phyloP scores from a whole-genome alignment of 2,113 vertebrate species.

The Marcusenius ussheri region DNA sequence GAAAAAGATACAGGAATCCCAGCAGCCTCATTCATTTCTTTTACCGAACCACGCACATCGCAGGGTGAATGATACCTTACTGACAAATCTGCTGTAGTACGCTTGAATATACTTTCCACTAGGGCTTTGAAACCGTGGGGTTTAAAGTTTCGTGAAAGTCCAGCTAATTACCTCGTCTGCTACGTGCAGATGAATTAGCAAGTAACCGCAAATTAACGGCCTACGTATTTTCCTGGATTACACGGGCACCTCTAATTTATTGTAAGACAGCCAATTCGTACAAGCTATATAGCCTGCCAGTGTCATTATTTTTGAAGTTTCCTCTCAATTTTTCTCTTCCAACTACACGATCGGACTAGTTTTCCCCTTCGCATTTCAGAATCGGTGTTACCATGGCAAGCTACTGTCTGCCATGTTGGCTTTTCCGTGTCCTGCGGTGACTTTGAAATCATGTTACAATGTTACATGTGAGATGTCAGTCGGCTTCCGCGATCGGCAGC shows the following conservation, averaged over 20 bases:
- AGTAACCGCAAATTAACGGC: neutral
- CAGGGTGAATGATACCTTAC: neutral
- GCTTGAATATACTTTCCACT: neutral
- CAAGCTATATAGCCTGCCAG: neutral
- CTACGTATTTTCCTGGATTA: neutral
- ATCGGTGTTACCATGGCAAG: neutral
- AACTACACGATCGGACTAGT: neutral
- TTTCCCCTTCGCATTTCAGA: neutral
- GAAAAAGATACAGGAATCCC: neutral
- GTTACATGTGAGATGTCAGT: slow-evolving; percentile 6
- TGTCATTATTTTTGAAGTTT: neutral
- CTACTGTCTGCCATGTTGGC: neutral
- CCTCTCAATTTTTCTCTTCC: neutral
- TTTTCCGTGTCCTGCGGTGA: slow-evolving; percentile 18
- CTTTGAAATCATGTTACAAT: slow-evolving; percentile 33
- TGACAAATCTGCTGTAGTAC: neutral
- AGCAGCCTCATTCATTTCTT: neutral
- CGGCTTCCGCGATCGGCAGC: neutral
- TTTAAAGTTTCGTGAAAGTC: neutral
- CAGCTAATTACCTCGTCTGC: neutral
- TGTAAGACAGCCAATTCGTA: neutral
- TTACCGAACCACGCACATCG: neutral
- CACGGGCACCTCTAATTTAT: neutral
- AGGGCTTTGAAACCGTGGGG: neutral
- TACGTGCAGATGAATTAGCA: neutral